phyloP scores from a whole-genome alignment of 2,797 vertebrate genomes.

The Sebastes reedi region DNA sequence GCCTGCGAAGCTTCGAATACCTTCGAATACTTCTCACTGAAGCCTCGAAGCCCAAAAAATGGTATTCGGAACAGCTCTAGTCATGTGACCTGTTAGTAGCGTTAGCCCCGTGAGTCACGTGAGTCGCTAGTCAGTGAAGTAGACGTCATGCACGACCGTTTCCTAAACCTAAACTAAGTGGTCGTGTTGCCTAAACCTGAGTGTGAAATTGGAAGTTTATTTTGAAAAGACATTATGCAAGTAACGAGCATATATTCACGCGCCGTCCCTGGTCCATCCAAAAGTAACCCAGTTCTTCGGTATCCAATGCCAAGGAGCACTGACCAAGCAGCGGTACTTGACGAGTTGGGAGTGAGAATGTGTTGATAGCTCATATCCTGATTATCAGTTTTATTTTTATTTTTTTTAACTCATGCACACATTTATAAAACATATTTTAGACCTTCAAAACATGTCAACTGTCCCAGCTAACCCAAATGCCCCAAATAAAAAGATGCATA shows the following conservation, averaged over 20 bases:
- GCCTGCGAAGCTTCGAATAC: too few species aligned
- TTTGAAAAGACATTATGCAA: background rate
- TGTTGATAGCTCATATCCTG: background rate
- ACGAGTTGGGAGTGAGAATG: background rate
- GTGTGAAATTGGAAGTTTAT: background rate
- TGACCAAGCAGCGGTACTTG: background rate
- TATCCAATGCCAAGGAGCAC: background rate
- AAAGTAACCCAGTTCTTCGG: too few species aligned
- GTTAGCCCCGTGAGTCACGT: background rate
- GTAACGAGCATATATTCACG: background rate
- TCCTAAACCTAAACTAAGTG: background rate
- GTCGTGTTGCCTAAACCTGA: background rate
- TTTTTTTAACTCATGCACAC: background rate
- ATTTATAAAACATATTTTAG: background rate
- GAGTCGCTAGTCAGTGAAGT: background rate
- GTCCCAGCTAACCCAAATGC: background rate
- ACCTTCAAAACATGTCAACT: background rate
- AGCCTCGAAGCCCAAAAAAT: too few species aligned
- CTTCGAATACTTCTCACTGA: too few species aligned
- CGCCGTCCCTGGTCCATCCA: too few species aligned
- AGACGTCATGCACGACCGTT: background rate
- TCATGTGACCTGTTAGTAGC: too few species aligned
- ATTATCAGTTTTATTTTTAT: background rate
- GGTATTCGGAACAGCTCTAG: fast-evolving
- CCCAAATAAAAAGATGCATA: background rate